phyloP scores from a whole-genome alignment of 2,888 invertebrate species.

The Cyrtodaria siliqua region DNA sequence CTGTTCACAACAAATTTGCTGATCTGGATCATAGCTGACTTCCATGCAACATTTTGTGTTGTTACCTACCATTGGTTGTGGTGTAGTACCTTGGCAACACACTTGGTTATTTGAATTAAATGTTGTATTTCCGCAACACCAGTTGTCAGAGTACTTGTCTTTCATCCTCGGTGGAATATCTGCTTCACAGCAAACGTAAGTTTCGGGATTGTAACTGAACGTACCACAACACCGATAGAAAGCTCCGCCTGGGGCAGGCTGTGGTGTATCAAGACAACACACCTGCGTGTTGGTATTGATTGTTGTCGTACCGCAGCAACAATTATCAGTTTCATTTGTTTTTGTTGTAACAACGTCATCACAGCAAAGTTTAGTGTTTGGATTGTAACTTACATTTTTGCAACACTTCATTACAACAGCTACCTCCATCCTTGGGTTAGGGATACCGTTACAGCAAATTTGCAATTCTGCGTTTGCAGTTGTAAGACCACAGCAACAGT shows the following conservation, averaged over 20 bases:
- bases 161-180: constrained; percentile 42
- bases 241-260: constrained; percentile 47
- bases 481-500: constrained; percentile 50
- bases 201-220: constrained; percentile 49
- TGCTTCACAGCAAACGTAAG: constrained; percentile 38
- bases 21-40: constrained; percentile 33
- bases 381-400: constrained; percentile 34
- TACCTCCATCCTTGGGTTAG: constrained; percentile 15
- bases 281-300: constrained; percentile 36
- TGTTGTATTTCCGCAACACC: constrained; percentile 55
- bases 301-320: constrained; percentile 50
- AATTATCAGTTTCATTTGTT: constrained; percentile 38
- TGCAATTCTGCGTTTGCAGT: constrained; percentile 43
- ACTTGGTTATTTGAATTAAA: constrained; percentile 43
- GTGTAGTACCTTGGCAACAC: constrained; percentile 55
- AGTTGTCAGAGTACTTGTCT: constrained; percentile 32
- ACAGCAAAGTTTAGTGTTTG: constrained; percentile 45
- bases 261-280: constrained; percentile 52
- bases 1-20: constrained; percentile 40
- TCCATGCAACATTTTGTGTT: constrained; percentile 48
- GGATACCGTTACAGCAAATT: constrained; percentile 47
- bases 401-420: constrained; percentile 52
- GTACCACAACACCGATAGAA: constrained; percentile 51
- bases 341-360: constrained; percentile 30
- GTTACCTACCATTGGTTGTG: constrained; percentile 41